Evolutionary conservation across 2,888 invertebrate genomes (phyloP), one percentile per base, ranked within the genome.

Genomic region (Hesperia comma): DNA sequence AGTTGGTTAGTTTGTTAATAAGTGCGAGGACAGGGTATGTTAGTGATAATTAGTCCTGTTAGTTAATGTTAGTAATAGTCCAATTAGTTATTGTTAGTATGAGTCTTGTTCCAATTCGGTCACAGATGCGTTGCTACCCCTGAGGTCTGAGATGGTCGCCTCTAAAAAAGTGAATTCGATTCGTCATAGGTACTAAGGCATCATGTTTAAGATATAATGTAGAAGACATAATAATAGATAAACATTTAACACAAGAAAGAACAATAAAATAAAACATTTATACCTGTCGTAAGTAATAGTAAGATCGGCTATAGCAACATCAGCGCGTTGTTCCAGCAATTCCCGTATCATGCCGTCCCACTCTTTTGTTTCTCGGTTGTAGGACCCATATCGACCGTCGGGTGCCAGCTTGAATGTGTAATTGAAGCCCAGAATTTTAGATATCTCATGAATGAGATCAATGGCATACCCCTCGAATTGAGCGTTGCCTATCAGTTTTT

Each of bases 231-330:
- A n/a, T n/a, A n/a, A n/a, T n/a, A n/a, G n/a, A n/a, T n/a, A n/a
- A n/a, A n/a, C 2, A 53, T 6, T 26, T 0, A 0, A 14, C 2
- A n/a, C 26, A 53, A n/a, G 0, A 14, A 32, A n/a, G 21, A 21
- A 37, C 37, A 51, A 53, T 32, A 53, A 51, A 21, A 46, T 43
- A 15, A 56, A 67, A 68, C n/a, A n/a, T n/a, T 41, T 83, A 49
- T 98, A 98, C 82, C 99, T 95, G 84, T 98, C 97, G 86, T 98
- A 99, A 26, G 98, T 99, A 76, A 99, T 99, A 37, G 99, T 99
- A 66, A 99, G 94, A 89, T 99, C 99, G 10, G 99, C 99, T 58
- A 99, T 97, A 0, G 99, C 99, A 73, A 99, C 93, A 88, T 99
- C 99, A 12, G 98, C 98, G 80, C 97, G 96, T 87, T 97, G 97